Conservation (phyloP, 92 coral and sea anemone species). For the Phenganax subtilis region DNA sequence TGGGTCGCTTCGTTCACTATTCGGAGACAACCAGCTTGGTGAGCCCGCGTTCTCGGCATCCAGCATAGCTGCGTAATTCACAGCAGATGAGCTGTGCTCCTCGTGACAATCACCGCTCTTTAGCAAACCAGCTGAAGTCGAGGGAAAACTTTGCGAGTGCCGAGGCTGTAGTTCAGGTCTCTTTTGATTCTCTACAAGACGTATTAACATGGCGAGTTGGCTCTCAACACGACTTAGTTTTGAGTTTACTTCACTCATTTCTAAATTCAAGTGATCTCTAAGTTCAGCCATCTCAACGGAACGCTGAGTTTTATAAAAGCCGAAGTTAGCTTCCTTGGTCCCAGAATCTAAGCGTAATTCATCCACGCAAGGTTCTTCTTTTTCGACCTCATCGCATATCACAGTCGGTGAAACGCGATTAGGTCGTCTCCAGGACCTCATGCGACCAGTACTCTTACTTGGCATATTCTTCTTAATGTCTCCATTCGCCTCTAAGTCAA, state of each 20-base stretch:
- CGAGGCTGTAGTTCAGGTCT: background rate
- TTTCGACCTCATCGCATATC: background rate
- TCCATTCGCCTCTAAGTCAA: constrained; percentile 56
- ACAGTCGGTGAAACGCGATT: background rate
- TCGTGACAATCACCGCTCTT: background rate
- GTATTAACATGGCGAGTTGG: background rate
- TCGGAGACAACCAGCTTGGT: constrained; percentile 26
- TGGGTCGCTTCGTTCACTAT: background rate
- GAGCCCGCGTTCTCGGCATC: constrained; percentile 7
- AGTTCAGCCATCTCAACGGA: constrained; percentile 17
- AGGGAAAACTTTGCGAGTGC: constrained; percentile 23
- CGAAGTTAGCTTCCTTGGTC: constrained; percentile 24
- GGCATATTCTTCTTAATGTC: background rate
- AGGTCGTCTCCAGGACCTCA: constrained; percentile 2
- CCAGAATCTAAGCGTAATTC: constrained; percentile 2
- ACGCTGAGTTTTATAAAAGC: background rate
- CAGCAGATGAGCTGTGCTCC: background rate
- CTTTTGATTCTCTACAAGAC: background rate
- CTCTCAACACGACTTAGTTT: constrained; percentile 26
- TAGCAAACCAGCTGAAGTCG: background rate
- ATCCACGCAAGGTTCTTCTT: constrained; percentile 1
- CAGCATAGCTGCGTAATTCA: background rate
- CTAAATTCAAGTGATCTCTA: background rate
- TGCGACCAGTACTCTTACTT: background rate
- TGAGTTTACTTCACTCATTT: background rate